These are phyloP conservation scores for Drosophila parabipectinata DNA, from an alignment of 1,140 invertebrate species.

Conservation along the genomic window DNA sequence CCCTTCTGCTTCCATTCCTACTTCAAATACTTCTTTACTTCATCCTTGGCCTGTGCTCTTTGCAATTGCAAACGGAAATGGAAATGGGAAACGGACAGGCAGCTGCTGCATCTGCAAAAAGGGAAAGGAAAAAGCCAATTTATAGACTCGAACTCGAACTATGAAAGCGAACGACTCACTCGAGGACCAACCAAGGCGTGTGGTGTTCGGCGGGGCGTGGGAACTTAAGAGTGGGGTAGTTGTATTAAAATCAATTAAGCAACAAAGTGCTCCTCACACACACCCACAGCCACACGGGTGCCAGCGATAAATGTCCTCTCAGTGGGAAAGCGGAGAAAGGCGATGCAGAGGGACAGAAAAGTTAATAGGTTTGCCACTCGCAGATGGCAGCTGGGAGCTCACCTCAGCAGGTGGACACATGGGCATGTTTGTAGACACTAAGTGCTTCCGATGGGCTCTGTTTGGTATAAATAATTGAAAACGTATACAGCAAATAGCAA, in stretches of 20 bases:
- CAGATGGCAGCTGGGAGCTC: conserved; percentile 49
- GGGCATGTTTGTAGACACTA: conserved; percentile 14
- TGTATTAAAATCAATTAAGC: conserved; percentile 80
- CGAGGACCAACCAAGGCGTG: conserved; percentile 2
- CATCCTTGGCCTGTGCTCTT: conserved; percentile 43
- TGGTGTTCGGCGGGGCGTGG: background rate
- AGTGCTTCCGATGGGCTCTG: conserved; percentile 50
- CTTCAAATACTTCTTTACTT: conserved; percentile 39
- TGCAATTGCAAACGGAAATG: conserved; percentile 80
- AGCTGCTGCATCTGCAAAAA: conserved; percentile 37
- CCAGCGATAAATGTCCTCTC: conserved; percentile 68
- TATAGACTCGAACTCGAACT: conserved; percentile 67
- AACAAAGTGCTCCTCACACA: conserved; percentile 70
- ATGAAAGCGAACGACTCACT: conserved; percentile 46
- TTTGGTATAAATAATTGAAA: conserved; percentile 47
- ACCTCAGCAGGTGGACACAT: conserved; percentile 25
- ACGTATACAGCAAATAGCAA: background rate
- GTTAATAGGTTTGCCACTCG: conserved; percentile 79
- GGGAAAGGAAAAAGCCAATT: conserved; percentile 77
- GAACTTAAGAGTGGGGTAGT: conserved; percentile 33
- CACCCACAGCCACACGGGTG: conserved; percentile 19
- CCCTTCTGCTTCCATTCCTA: conserved; percentile 9
- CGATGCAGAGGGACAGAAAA: conserved; percentile 25
- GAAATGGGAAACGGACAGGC: conserved; percentile 71
- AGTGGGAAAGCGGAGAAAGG: background rate